These are phyloP conservation scores for Cassiopea xamachana DNA, from an alignment of 30 jellyfish, hydroid and myxozoan species.

Conservation along the genomic window DNA sequence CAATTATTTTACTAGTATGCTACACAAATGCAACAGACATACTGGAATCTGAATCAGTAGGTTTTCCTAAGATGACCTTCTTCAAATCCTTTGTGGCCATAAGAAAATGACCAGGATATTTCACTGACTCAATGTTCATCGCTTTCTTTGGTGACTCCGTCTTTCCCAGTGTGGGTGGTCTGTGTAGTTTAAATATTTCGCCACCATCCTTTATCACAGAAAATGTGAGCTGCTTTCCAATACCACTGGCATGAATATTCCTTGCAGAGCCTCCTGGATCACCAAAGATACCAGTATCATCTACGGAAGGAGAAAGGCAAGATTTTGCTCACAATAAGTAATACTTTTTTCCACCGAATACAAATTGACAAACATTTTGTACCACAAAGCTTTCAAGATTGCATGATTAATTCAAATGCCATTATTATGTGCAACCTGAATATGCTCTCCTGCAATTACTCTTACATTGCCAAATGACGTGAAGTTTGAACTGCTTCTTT, in stretches of 20 bases:
- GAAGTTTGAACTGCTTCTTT: no score
- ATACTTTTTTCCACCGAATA: no score
- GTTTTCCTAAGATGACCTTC: constrained; percentile 5
- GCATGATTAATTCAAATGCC: no score
- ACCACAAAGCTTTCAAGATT: no score
- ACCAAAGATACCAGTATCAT: background rate
- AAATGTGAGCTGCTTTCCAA: constrained; percentile 10
- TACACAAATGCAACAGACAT: background rate
- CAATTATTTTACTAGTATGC: no score
- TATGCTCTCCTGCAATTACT: no score
- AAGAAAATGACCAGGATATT: constrained; percentile 58
- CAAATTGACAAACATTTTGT: no score
- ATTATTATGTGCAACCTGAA: no score
- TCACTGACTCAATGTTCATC: constrained; percentile 40
- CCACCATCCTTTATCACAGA: constrained; percentile 1
- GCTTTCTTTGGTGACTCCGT: constrained; percentile 39
- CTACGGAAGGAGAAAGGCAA: background rate
- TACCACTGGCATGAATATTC: constrained; percentile 18
- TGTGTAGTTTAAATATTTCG: constrained; percentile 39
- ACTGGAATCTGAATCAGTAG: constrained; percentile 57
- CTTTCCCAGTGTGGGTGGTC: constrained; percentile 40
- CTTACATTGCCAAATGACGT: no score
- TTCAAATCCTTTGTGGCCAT: constrained; percentile 51
- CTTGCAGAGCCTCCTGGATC: constrained; percentile 36
- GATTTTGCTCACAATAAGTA: no score